These are phyloP conservation scores for Cantharis lateralis DNA, from an alignment of 2,888 invertebrate species.

Conservation along the genomic window DNA sequence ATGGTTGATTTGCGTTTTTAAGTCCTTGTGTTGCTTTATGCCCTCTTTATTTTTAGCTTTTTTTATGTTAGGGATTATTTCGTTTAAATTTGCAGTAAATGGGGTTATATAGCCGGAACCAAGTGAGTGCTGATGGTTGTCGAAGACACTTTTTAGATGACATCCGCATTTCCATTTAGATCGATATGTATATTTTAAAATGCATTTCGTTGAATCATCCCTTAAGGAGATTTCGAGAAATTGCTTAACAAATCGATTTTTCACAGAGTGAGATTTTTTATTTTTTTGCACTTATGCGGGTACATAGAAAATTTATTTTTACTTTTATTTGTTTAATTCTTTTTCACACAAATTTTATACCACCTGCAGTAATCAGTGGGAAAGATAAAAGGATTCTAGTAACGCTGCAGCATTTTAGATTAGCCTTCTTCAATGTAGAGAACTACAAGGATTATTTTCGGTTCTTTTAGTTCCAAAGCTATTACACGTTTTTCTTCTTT, in stretches of 20 bases:
- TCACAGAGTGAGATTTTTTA: neutral
- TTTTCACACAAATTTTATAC: neutral
- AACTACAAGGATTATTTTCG: neutral
- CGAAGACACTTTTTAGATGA: constrained; percentile 13
- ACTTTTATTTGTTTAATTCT: neutral
- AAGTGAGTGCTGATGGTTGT: constrained; percentile 12
- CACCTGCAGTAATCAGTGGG: neutral
- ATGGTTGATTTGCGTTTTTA: constrained; percentile 15
- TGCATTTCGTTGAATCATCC: neutral
- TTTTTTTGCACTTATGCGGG: neutral
- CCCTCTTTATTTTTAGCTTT: constrained; percentile 15
- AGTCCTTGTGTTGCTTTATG: constrained; percentile 3
- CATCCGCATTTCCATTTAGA: constrained; percentile 20
- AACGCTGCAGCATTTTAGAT: neutral
- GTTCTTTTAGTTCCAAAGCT: neutral
- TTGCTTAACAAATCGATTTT: neutral
- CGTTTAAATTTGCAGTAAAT: constrained; percentile 16
- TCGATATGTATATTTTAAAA: constrained; percentile 16
- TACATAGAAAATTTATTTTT: neutral
- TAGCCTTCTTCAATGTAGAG: neutral
- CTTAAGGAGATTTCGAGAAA: neutral
- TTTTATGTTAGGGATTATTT: constrained; percentile 11
- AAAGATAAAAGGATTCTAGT: neutral
- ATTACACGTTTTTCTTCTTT: neutral
- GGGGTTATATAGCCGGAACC: constrained; percentile 8